Conservation (phyloP, 2,113 vertebrate genomes). For the Polyodon spathula region DNA sequence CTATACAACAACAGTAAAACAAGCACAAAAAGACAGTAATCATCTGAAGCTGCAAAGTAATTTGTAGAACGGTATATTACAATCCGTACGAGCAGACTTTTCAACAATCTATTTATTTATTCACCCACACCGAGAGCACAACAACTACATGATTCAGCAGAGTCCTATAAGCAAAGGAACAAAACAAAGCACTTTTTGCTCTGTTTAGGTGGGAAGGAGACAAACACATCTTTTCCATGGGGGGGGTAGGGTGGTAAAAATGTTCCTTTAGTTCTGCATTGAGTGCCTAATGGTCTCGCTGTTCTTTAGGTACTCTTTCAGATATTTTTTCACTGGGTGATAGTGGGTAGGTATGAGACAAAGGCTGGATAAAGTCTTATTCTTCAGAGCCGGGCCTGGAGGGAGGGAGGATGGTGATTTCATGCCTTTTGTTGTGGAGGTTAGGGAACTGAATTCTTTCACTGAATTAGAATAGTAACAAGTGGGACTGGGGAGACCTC, state of each 20-base stretch:
- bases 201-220: background rate
- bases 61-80: too few relatives aligned
- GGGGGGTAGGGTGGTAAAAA: too few relatives aligned
- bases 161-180: too few relatives aligned
- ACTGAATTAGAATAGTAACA: slow-evolving; percentile 73
- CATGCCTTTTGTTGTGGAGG: slow-evolving; percentile 76
- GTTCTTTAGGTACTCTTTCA: slow-evolving; percentile 1
- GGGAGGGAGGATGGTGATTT: slow-evolving; percentile 66
- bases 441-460: slow-evolving; percentile 72
- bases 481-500: slow-evolving; percentile 67
- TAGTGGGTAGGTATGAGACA: slow-evolving; percentile 49
- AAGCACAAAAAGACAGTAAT: too few relatives aligned
- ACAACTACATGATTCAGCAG: too few relatives aligned
- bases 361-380: slow-evolving; percentile 67
- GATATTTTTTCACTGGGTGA: slow-evolving; percentile 26
- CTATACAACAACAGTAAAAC: too few relatives aligned
- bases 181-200: background rate
- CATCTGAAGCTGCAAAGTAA: too few relatives aligned
- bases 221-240: background rate
- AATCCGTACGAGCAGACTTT: too few relatives aligned
- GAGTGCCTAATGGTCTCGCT: background rate
- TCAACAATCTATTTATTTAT: too few relatives aligned
- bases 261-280: too few relatives aligned
- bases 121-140: too few relatives aligned
- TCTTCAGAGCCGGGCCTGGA: slow-evolving; percentile 50